These are phyloP conservation scores for Ibidorhyncha struthersii DNA, from an alignment of 2,113 vertebrate species.

Conservation along the genomic window DNA sequence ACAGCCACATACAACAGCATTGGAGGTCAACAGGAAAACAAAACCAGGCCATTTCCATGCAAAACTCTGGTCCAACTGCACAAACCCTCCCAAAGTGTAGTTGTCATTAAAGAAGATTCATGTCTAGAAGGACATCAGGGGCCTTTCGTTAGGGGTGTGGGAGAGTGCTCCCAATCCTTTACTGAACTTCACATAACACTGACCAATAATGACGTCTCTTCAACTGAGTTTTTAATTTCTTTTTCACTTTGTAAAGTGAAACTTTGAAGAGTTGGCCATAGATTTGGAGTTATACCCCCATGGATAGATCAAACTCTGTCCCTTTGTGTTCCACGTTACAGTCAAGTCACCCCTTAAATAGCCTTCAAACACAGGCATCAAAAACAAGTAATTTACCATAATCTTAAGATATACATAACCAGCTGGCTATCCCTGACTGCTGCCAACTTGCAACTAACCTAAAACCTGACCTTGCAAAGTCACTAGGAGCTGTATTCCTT, in stretches of 20 bases:
- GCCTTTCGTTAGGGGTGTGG: background rate
- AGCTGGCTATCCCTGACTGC: background rate
- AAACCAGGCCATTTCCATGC: background rate
- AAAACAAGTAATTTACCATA: background rate
- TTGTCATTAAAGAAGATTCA: background rate
- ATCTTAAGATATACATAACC: background rate
- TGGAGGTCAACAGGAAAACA: background rate
- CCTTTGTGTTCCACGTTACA: background rate
- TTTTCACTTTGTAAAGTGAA: background rate
- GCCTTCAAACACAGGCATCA: background rate
- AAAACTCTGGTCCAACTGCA: background rate
- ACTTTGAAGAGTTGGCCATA: background rate
- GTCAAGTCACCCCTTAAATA: background rate
- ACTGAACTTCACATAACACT: background rate
- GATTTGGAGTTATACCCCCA: background rate
- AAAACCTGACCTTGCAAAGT: background rate
- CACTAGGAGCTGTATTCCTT: background rate
- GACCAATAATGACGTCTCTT: background rate
- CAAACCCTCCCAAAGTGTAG: background rate
- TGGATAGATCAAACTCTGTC: background rate
- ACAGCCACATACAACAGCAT: background rate
- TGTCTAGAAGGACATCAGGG: background rate
- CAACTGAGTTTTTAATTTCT: background rate
- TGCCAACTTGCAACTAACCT: background rate
- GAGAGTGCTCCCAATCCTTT: background rate